phyloP scores from a whole-genome alignment of 2,797 vertebrate genomes.

The Semaprochilodus insignis region DNA sequence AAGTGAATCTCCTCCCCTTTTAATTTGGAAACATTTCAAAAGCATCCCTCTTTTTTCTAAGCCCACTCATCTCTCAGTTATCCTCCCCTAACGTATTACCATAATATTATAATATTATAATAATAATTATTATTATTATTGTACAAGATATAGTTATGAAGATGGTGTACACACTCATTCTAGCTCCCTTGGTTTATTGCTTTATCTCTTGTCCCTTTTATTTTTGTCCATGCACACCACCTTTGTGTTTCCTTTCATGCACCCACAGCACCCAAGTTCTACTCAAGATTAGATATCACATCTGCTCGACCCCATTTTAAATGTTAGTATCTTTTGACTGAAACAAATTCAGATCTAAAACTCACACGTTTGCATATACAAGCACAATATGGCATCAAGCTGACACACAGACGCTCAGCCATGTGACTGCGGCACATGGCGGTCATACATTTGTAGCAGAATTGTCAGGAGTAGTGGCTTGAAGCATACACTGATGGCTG shows the following conservation, averaged over 20 bases:
- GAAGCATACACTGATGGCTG: constrained; percentile 64
- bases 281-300: constrained; percentile 64
- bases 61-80: constrained; percentile 61
- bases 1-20: constrained; percentile 77
- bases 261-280: constrained; percentile 47
- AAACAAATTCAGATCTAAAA: constrained; percentile 62
- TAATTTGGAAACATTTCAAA: constrained; percentile 56
- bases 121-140: constrained; percentile 69
- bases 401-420: constrained; percentile 58
- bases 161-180: constrained; percentile 72
- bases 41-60: constrained; percentile 54
- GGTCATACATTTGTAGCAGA: constrained; percentile 63
- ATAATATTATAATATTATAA: constrained; percentile 59
- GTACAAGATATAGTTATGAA: constrained; percentile 72
- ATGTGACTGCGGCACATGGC: constrained; percentile 61
- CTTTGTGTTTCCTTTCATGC: constrained; percentile 57
- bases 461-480: constrained; percentile 64
- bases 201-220: constrained; percentile 42
- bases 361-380: constrained; percentile 70
- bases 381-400: constrained; percentile 78
- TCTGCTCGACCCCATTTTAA: constrained; percentile 68
- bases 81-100: constrained; percentile 72
- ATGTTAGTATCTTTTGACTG: constrained; percentile 69
- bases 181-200: constrained; percentile 54
- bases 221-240: constrained; percentile 65